Percentiles rank a stretch among this genome's conserved stretches.
Evolutionary conservation across 1,140 invertebrate species (phyloP).

Genomic region (Catajapyx aquilonaris): DNA sequence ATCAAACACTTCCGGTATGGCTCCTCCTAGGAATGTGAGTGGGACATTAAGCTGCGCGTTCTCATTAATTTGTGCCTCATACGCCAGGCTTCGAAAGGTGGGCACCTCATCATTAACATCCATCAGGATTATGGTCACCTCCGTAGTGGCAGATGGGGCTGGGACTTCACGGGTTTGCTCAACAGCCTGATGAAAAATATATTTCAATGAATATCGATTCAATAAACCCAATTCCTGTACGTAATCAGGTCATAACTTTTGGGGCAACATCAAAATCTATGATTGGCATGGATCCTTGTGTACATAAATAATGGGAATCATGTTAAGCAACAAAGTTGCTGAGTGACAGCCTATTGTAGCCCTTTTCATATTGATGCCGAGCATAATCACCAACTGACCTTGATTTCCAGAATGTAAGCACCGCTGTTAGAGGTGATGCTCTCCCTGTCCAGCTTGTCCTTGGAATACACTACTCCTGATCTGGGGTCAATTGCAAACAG

Average conservation of each 20-base stretch:
- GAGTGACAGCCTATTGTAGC: too few relatives aligned
- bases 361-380: too few relatives aligned
- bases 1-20: slow-evolving; percentile 71
- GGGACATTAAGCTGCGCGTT: slow-evolving; percentile 79
- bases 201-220: slow-evolving; percentile 3
- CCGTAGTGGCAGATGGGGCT: slow-evolving; percentile 53
- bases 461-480: slow-evolving; percentile 58
- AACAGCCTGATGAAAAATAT: slow-evolving; percentile 30
- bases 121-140: slow-evolving; percentile 78
- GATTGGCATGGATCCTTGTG: too few relatives aligned
- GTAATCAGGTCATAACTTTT: background rate
- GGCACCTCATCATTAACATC: slow-evolving; percentile 90
- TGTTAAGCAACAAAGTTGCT: too few relatives aligned
- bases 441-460: slow-evolving; percentile 57
- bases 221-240: background rate
- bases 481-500: slow-evolving; percentile 54
- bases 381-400: slow-evolving; percentile 28
- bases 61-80: slow-evolving; percentile 76
- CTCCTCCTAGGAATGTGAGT: slow-evolving; percentile 58
- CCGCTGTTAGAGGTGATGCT: slow-evolving; percentile 48
- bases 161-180: slow-evolving; percentile 40
- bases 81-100: slow-evolving; percentile 49
- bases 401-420: slow-evolving; percentile 66
- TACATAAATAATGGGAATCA: too few relatives aligned
- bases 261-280: background rate